Evolutionary conservation across 2,797 vertebrate species (phyloP).

Genomic region (Dipus sagitta): DNA sequence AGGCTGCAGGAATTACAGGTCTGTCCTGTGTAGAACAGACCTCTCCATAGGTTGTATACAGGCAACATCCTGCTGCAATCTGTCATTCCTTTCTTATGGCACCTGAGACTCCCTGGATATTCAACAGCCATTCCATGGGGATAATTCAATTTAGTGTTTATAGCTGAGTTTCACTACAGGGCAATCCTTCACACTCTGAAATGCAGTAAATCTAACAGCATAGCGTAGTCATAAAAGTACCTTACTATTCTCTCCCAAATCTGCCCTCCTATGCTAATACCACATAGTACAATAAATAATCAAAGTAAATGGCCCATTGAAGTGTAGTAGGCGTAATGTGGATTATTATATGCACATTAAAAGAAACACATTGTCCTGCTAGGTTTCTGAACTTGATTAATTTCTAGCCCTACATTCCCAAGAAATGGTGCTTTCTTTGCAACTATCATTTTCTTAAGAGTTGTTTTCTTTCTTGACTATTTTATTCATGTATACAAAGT

Average conservation of each 20-base stretch:
- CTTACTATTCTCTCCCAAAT: slow-evolving; percentile 56
- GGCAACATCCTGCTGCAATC: not conserved
- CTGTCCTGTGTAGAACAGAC: too few species aligned
- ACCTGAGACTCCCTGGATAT: slow-evolving; percentile 53
- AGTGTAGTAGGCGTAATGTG: slow-evolving; percentile 58
- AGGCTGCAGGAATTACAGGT: not conserved
- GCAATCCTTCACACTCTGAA: not conserved
- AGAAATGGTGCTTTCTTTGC: slow-evolving; percentile 26
- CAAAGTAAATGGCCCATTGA: slow-evolving; percentile 68
- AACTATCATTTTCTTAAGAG: not conserved
- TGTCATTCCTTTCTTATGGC: slow-evolving; percentile 11
- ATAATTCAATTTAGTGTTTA: slow-evolving; percentile 74
- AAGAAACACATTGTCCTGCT: slow-evolving; percentile 39
- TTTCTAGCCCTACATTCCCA: slow-evolving; percentile 8
- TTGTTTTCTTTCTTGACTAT: too few species aligned
- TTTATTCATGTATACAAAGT: too few species aligned
- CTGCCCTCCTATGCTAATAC: slow-evolving; percentile 26
- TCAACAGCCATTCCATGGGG: slow-evolving; percentile 50
- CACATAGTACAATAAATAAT: slow-evolving; percentile 64
- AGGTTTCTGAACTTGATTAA: slow-evolving; percentile 68
- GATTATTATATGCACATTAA: slow-evolving; percentile 62
- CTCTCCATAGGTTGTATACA: not conserved
- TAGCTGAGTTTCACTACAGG: slow-evolving; percentile 55
- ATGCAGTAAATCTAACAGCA: slow-evolving; percentile 67
- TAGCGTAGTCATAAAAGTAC: slow-evolving; percentile 68